Evolutionary conservation across 1,140 invertebrate genomes (phyloP).

Genomic region (Mylabris phalerata): DNA sequence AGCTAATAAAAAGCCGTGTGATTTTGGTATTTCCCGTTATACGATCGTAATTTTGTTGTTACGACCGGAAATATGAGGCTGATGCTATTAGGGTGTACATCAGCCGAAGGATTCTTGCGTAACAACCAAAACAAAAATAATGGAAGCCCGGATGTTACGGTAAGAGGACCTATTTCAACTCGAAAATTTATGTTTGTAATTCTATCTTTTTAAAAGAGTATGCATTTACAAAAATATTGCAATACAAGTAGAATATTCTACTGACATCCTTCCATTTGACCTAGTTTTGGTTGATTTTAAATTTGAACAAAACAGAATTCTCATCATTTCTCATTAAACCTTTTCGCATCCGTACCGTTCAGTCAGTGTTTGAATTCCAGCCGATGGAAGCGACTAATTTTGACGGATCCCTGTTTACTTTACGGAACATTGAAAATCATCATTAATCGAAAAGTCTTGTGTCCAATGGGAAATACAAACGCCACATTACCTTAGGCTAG

Average conservation of each 20-base stretch:
- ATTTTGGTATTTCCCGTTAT: too few species aligned
- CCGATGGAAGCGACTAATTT: conserved; percentile 5
- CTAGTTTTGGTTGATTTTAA: too few species aligned
- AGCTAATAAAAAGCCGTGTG: too few species aligned
- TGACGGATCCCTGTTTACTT: conserved; percentile 3
- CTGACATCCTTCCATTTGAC: too few species aligned
- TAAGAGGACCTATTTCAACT: conserved; percentile 6
- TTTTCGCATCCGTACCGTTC: conserved; percentile 1
- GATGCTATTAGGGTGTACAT: conserved; percentile 1
- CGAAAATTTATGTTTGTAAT: conserved; percentile 9
- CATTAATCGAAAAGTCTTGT: background rate
- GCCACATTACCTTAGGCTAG: too few species aligned
- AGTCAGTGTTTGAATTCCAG: conserved; percentile 1
- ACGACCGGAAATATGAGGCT: background rate
- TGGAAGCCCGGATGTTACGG: conserved; percentile 5
- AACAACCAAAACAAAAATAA: conserved; percentile 1
- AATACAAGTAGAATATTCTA: too few species aligned
- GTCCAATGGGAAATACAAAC: too few species aligned
- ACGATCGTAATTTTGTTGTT: background rate
- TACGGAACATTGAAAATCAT: conserved; percentile 1
- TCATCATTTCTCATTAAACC: conserved; percentile 10
- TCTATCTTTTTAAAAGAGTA: background rate
- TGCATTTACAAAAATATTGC: too few species aligned
- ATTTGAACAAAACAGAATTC: too few species aligned
- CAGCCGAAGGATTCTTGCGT: conserved; percentile 3